Base-by-base conservation (phyloP, 2,888 invertebrate genomes). In the Abrostola triplasia region DNA sequence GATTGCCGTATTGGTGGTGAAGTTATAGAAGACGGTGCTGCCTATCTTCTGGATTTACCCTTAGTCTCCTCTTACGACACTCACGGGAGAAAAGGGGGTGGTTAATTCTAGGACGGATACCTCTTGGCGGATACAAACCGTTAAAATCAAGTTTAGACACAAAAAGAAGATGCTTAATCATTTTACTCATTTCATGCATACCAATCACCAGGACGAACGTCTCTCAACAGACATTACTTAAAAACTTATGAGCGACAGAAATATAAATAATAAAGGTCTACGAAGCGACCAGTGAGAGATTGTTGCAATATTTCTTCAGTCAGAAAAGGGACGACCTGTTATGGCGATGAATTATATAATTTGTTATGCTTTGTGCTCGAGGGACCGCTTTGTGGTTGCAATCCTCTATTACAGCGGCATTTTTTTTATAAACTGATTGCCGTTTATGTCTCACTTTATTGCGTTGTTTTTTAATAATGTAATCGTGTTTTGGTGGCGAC, bases 281-380 rank as follows among this genome's bases (percentile, higher is more conserved):
- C 67, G 65, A 70, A 68, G 36, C 49, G 58, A 76, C 75, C 76
- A 67, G 77, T 84, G 87, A 88, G 81, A 79, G 79, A 88, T 88
- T 74, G 75, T 79, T 75, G 79, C 77, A 77, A 88, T 88, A 84
- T 86, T 86, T 88, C 86, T 82, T 73, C 51, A 61, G 71, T 71
- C 69, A 57, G 80, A 79, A 78, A 84, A 84, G 83, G 84, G 83
- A 83, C 82, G 71, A 59, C 73, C 71, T 77, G 80, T 83, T 83
- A 81, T 78, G 70, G 77, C 76, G 81, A 87, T 85, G 83, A 85
- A 85, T 88, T 85, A 83, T 86, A 82, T 76, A 85, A 88, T 87
- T 87, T 87, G 83, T 87, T 86, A 85, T 82, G 83, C 84, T 88
- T 87, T 87, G 82, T 84, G 78, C 72, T 77, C 64, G 24, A 60